Percentiles rank a stretch among this genome's conserved stretches.
Evolutionary conservation across 2,113 vertebrate species (phyloP).

Genomic region (Caranx ignobilis): DNA sequence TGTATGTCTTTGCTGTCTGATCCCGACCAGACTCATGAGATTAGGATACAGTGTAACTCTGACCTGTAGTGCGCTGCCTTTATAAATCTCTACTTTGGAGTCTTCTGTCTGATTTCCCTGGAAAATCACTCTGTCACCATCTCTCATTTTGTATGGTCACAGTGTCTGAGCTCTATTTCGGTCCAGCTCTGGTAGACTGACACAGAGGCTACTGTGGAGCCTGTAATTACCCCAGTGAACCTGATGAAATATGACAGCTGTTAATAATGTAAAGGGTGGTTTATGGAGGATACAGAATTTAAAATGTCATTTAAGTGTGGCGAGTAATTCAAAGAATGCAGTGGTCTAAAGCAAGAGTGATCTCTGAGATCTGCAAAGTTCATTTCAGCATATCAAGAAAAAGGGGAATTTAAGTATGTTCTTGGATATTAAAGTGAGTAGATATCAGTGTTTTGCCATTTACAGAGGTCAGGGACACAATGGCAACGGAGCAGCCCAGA

Average conservation of each 20-base stretch:
- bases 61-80: conserved; percentile 54
- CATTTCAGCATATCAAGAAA: conserved; percentile 23
- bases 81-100: conserved; percentile 40
- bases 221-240: conserved; percentile 41
- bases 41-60: conserved; percentile 53
- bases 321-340: conserved; percentile 23
- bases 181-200: conserved; percentile 9
- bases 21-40: conserved; percentile 56
- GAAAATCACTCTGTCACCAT: conserved; percentile 26
- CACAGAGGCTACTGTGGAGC: conserved; percentile 18
- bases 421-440: conserved; percentile 26
- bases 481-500: background rate
- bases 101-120: conserved; percentile 32
- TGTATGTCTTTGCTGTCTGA: conserved; percentile 60
- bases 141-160: conserved; percentile 38
- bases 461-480: background rate
- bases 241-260: conserved; percentile 56
- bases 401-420: conserved; percentile 16
- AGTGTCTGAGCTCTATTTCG: conserved; percentile 32
- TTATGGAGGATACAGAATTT: conserved; percentile 37
- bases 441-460: background rate
- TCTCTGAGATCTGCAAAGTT: conserved; percentile 23
- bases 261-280: conserved; percentile 51
- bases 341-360: conserved; percentile 1
- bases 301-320: conserved; percentile 38